phyloP scores from a whole-genome alignment of 1,140 invertebrate species.

The Intoshia linei region DNA sequence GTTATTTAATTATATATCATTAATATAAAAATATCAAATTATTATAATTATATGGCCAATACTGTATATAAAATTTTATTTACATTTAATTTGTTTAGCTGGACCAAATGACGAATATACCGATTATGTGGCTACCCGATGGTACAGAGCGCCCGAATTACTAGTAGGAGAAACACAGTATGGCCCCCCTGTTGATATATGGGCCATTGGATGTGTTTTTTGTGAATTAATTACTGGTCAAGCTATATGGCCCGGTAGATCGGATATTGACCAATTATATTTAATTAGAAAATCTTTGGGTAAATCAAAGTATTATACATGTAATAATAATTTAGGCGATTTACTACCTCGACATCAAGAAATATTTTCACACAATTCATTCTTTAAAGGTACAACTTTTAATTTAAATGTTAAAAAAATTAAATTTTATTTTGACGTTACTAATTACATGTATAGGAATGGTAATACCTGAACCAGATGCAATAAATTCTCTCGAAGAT shows the following conservation, averaged over 20 bases:
- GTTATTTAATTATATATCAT: no score
- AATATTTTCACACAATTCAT: slow-evolving; percentile 71
- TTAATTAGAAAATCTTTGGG: slow-evolving; percentile 51
- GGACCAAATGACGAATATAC: slow-evolving; percentile 77
- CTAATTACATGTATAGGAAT: no score
- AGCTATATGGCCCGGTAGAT: slow-evolving; percentile 66
- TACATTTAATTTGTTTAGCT: slow-evolving; percentile 10
- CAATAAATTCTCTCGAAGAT: slow-evolving; percentile 14
- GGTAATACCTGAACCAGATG: slow-evolving; percentile 44
- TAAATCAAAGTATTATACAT: slow-evolving; percentile 9
- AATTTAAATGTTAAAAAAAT: no score
- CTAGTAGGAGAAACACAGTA: slow-evolving; percentile 86
- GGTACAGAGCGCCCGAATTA: slow-evolving; percentile 74
- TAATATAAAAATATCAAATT: no score
- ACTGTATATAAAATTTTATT: no score
- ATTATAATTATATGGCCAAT: neutral
- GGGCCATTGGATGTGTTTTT: slow-evolving; percentile 60
- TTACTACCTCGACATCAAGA: slow-evolving; percentile 62
- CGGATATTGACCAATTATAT: slow-evolving; percentile 85
- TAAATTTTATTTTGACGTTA: no score
- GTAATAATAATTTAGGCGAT: slow-evolving; percentile 30
- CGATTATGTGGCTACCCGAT: slow-evolving; percentile 88
- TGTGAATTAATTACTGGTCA: slow-evolving; percentile 48
- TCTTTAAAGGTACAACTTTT: slow-evolving; percentile 39
- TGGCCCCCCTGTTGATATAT: slow-evolving; percentile 75